A percentile compares a stretch with the other conserved stretches of the same genome.
Evolutionary conservation across 1,140 invertebrate genomes (phyloP).

Genomic region (Musca domestica): DNA sequence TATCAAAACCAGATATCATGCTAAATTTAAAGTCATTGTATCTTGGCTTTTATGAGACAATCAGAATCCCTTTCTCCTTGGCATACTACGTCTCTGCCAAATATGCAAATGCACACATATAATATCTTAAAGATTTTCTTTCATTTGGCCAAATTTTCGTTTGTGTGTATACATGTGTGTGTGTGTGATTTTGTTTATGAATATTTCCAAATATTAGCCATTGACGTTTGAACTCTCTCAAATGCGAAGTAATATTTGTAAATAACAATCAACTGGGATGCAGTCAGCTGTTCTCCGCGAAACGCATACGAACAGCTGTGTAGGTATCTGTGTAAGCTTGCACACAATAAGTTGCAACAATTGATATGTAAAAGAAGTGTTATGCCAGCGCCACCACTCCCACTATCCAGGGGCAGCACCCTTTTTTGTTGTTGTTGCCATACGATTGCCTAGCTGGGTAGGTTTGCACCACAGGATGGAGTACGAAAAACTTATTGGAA

Average conservation of each 20-base stretch:
- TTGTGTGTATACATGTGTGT: too few relatives aligned
- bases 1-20: too few relatives aligned
- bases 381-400: slow-evolving; percentile 3
- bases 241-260: slow-evolving; percentile 13
- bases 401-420: slow-evolving; percentile 12
- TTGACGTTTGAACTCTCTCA: slow-evolving; percentile 9
- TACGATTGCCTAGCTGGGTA: too few relatives aligned
- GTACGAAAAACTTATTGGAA: too few relatives aligned
- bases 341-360: not conserved
- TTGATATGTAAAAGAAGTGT: not conserved
- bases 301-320: slow-evolving; percentile 1
- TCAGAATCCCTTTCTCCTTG: too few relatives aligned
- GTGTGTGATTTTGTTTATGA: not conserved
- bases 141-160: too few relatives aligned
- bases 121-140: too few relatives aligned
- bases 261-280: slow-evolving; percentile 17
- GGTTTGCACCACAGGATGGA: too few relatives aligned
- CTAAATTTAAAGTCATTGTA: too few relatives aligned
- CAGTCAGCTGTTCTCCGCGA: not conserved
- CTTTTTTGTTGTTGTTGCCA: not conserved
- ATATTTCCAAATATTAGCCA: slow-evolving; percentile 7
- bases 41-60: too few relatives aligned
- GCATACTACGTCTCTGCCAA: too few relatives aligned
- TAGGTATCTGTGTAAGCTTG: not conserved
- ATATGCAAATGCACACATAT: too few relatives aligned